phyloP scores from a whole-genome alignment of 2,888 invertebrate genomes.

The Heliconius hortense region DNA sequence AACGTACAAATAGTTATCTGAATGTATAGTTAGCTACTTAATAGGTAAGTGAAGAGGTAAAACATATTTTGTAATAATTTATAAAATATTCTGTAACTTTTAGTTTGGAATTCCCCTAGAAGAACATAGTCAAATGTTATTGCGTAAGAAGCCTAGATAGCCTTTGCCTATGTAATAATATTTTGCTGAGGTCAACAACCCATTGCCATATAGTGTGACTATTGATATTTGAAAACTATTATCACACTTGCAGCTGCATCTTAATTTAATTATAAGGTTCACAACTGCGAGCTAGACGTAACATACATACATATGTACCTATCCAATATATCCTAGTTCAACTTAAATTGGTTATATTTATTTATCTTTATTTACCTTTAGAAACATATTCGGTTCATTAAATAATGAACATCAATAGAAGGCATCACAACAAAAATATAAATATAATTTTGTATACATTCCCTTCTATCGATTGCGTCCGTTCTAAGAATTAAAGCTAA shows the following conservation, averaged over 20 bases:
- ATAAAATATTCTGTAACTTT: neutral
- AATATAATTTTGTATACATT: constrained; percentile 14
- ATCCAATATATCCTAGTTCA: neutral
- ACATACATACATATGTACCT: neutral
- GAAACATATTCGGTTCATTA: neutral
- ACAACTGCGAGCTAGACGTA: constrained; percentile 29
- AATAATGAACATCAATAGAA: neutral
- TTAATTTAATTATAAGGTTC: constrained; percentile 54
- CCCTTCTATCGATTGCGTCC: constrained; percentile 30
- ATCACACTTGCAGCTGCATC: constrained; percentile 59
- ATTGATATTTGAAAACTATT: constrained; percentile 62
- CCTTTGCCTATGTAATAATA: constrained; percentile 64
- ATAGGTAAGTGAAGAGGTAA: neutral
- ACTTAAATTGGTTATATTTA: neutral
- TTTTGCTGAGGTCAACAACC: constrained; percentile 70
- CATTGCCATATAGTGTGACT: constrained; percentile 64
- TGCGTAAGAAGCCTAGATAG: constrained; percentile 74
- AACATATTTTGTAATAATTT: neutral
- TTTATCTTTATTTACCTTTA: too few relatives aligned
- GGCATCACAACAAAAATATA: constrained; percentile 10
- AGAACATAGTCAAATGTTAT: constrained; percentile 63
- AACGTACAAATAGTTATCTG: too few relatives aligned
- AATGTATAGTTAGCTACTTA: neutral
- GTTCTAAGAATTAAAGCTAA: constrained; percentile 34
- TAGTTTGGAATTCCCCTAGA: constrained; percentile 57